A percentile compares a stretch with the other conserved stretches of the same genome.
Evolutionary conservation across 2,797 vertebrate species (phyloP).

Genomic region (Sardinella longiceps): DNA sequence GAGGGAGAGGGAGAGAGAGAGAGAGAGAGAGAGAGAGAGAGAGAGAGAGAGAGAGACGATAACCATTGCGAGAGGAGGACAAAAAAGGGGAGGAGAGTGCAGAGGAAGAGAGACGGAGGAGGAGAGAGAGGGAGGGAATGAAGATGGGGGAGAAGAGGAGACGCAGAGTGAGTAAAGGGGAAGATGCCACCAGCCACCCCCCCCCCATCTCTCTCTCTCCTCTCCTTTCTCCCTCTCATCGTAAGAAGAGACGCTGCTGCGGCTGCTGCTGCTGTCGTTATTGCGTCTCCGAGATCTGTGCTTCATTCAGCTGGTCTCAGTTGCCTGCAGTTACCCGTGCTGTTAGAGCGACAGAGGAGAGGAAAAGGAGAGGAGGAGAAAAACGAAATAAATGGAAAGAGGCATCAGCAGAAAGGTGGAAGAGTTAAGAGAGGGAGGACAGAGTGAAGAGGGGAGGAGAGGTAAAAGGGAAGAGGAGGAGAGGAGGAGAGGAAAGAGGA

Average conservation of each 20-base stretch:
- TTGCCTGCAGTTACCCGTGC: slow-evolving; percentile 42
- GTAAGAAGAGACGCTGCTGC: not conserved
- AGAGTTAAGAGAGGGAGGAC: slow-evolving; percentile 51
- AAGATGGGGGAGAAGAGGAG: not conserved
- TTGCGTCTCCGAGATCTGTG: not conserved
- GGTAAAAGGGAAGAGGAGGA: slow-evolving; percentile 51
- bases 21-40: slow-evolving; percentile 32
- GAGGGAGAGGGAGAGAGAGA: slow-evolving; percentile 30
- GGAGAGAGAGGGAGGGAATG: not conserved
- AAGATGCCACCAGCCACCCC: slow-evolving; percentile 57
- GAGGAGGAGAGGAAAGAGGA: not conserved
- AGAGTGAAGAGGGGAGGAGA: slow-evolving; percentile 65
- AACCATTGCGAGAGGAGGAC: slow-evolving; percentile 67
- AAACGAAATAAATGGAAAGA: slow-evolving; percentile 52
- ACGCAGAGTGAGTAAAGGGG: not conserved
- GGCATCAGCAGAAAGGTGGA: slow-evolving; percentile 56
- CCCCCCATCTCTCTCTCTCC: slow-evolving; percentile 59
- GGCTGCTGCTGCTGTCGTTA: not conserved
- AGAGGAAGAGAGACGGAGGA: slow-evolving; percentile 66
- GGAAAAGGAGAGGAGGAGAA: slow-evolving; percentile 50
- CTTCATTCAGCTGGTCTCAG: not conserved
- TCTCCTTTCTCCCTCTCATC: not conserved
- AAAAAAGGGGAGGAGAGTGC: slow-evolving; percentile 37
- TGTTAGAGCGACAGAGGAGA: slow-evolving; percentile 54
- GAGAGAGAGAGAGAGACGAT: slow-evolving; percentile 63